These are phyloP conservation scores for Ornithoptera priamus DNA, from an alignment of 2,888 invertebrate species.

Conservation along the genomic window DNA sequence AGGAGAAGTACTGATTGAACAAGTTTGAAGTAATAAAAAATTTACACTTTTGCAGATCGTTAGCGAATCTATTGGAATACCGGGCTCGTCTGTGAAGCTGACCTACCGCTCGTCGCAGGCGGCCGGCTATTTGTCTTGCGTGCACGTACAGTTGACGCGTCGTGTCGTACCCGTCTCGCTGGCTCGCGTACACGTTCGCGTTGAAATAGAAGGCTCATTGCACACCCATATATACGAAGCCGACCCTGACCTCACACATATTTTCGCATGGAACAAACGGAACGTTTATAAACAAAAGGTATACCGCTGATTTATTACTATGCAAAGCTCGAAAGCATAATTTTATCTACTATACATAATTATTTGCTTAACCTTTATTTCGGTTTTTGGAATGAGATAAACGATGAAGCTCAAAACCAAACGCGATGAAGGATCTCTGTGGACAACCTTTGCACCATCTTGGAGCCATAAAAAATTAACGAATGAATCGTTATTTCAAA, in stretches of 20 bases:
- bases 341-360: too few relatives aligned
- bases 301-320: constrained; percentile 2
- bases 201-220: constrained; percentile 95
- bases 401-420: too few relatives aligned
- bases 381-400: too few relatives aligned
- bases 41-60: constrained; percentile 85
- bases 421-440: too few relatives aligned
- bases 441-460: too few relatives aligned
- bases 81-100: constrained; percentile 94
- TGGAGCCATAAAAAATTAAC: too few relatives aligned
- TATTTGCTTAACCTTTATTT: too few relatives aligned
- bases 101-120: constrained; percentile 98
- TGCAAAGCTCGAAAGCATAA: too few relatives aligned
- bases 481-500: too few relatives aligned
- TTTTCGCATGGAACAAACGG: constrained; percentile 98
- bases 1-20: background rate
- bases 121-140: constrained; percentile 95
- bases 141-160: constrained; percentile 93
- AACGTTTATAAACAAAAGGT: constrained; percentile 98
- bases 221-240: constrained; percentile 97
- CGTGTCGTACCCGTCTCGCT: constrained; percentile 88
- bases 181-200: constrained; percentile 93
- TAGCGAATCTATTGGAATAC: constrained; percentile 97
- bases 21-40: background rate
- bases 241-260: constrained; percentile 95